These are phyloP conservation scores for Bombus vancouverensis DNA, from an alignment of 1,140 invertebrate genomes.

Conservation along the genomic window DNA sequence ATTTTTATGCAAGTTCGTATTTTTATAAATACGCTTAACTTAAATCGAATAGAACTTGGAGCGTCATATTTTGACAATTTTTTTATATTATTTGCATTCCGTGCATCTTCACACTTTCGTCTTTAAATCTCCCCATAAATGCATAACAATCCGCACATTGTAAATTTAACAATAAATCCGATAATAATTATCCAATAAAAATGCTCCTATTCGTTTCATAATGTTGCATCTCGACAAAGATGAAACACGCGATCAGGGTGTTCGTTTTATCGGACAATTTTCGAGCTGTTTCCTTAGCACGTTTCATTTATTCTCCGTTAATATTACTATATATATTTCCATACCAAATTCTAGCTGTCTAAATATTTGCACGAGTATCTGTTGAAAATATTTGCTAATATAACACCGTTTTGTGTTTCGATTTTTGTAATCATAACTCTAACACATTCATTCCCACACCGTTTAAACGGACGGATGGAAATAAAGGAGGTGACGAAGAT, in stretches of 20 bases:
- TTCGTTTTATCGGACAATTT: neutral
- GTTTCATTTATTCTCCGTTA: neutral
- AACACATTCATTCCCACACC: neutral
- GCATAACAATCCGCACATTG: neutral
- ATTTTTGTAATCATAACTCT: neutral
- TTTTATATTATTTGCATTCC: too few species aligned
- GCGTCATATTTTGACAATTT: too few species aligned
- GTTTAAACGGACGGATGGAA: neutral
- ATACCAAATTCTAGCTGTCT: neutral
- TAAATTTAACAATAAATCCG: neutral
- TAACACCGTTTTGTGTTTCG: constrained; percentile 8
- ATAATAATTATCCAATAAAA: neutral
- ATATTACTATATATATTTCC: constrained; percentile 2
- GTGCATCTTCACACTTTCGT: too few species aligned
- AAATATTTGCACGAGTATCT: constrained; percentile 18
- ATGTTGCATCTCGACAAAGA: too few species aligned
- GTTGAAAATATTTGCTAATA: constrained; percentile 23
- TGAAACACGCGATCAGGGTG: neutral
- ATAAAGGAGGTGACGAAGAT: too few species aligned
- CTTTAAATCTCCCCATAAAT: too few species aligned
- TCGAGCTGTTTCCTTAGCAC: neutral
- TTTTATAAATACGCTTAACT: neutral
- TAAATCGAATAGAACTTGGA: neutral
- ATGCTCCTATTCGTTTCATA: neutral
- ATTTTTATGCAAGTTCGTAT: too few species aligned